Evolutionary conservation across 1,140 invertebrate genomes (phyloP).

Genomic region (Caenorhabditis inopinata): DNA sequence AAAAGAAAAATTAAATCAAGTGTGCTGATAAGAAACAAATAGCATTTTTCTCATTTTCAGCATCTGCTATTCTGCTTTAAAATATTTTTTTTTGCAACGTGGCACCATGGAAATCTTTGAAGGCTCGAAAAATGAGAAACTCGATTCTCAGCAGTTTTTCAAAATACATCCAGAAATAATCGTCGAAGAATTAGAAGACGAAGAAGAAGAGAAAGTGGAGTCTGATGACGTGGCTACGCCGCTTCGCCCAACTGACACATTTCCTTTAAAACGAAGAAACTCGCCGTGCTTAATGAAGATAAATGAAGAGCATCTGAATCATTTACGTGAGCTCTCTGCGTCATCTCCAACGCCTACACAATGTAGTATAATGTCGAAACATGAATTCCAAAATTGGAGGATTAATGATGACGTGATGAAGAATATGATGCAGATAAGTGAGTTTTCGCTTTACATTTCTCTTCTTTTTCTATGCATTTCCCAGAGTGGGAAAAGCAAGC

Average conservation of each 20-base stretch:
- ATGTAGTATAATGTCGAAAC: background rate
- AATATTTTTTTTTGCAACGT: too few species aligned
- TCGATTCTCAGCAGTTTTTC: too few species aligned
- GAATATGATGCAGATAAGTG: constrained; percentile 30
- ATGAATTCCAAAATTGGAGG: constrained; percentile 22
- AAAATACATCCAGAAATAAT: background rate
- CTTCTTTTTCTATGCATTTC: too few species aligned
- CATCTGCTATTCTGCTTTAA: too few species aligned
- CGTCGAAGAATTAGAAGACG: constrained; percentile 29
- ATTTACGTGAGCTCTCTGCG: background rate
- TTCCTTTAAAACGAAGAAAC: background rate
- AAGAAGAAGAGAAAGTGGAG: background rate
- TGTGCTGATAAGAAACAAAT: too few species aligned
- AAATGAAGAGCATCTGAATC: background rate
- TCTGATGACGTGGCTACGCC: background rate
- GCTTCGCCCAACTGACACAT: background rate
- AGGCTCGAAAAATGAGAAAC: too few species aligned
- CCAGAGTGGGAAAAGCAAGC: too few species aligned
- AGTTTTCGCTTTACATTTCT: background rate
- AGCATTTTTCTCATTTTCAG: too few species aligned
- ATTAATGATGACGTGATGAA: constrained; percentile 29
- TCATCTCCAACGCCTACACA: constrained; percentile 8
- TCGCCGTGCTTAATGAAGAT: background rate
- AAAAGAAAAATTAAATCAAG: too few species aligned
- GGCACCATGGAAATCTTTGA: too few species aligned